Evolutionary conservation across 2,888 invertebrate species (phyloP).

Genomic region (Gari tellinella): DNA sequence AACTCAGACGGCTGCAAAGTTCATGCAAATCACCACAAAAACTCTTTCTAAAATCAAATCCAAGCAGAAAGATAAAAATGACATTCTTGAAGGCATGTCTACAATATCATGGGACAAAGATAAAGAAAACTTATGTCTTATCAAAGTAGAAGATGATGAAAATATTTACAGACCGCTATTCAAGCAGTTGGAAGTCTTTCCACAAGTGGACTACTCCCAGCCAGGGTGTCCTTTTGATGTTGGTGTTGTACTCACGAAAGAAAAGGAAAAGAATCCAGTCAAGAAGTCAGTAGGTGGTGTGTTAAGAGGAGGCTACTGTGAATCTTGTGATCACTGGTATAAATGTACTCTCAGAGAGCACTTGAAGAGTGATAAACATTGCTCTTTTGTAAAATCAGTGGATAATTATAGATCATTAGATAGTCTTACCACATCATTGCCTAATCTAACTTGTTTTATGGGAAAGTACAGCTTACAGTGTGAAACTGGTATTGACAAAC

Average conservation of each 20-base stretch:
- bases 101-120: conserved; percentile 61
- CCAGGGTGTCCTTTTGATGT: conserved; percentile 67
- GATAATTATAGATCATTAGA: conserved; percentile 61
- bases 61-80: conserved; percentile 26
- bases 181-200: conserved; percentile 64
- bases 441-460: conserved; percentile 53
- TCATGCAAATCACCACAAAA: conserved; percentile 52
- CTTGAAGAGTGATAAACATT: conserved; percentile 62
- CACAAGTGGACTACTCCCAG: conserved; percentile 58
- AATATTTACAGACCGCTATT: conserved; percentile 59
- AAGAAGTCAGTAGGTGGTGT: conserved; percentile 43
- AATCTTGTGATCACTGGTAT: conserved; percentile 70
- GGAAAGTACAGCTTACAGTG: conserved; percentile 27
- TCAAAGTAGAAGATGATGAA: conserved; percentile 64
- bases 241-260: conserved; percentile 56
- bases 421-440: conserved; percentile 46
- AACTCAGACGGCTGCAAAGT: conserved; percentile 47
- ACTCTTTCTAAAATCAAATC: conserved; percentile 37
- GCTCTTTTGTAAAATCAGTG: conserved; percentile 52
- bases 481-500: not conserved
- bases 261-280: conserved; percentile 48
- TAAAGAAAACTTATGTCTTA: conserved; percentile 53
- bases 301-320: conserved; percentile 65
- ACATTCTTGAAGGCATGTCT: conserved; percentile 53
- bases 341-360: conserved; percentile 65